phyloP scores from a whole-genome alignment of 2,888 invertebrate genomes.

The Lepidocyrtoides sp. region DNA sequence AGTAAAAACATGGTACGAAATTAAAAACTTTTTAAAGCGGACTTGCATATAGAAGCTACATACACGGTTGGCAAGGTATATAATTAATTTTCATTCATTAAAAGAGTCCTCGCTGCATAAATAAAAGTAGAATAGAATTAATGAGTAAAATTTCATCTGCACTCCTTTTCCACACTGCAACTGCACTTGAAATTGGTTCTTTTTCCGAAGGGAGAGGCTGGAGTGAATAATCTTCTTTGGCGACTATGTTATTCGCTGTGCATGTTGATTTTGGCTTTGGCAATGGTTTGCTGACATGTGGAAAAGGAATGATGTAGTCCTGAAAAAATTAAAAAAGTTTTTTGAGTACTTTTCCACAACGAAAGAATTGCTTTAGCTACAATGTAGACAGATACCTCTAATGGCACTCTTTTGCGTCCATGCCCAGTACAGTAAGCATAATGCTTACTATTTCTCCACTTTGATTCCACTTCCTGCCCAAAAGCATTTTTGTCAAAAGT shows the following conservation, averaged over 20 bases:
- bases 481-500: conserved; percentile 49
- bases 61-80: too few species aligned
- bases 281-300: conserved; percentile 45
- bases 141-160: too few species aligned
- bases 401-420: conserved; percentile 62
- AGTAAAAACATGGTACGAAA: too few species aligned
- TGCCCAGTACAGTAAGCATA: conserved; percentile 78
- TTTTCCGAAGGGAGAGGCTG: too few species aligned
- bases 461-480: conserved; percentile 68
- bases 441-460: conserved; percentile 80
- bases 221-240: not conserved
- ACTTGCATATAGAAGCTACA: too few species aligned
- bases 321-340: conserved; percentile 8
- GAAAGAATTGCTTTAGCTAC: not conserved
- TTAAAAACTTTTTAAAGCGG: too few species aligned
- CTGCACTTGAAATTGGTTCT: too few species aligned
- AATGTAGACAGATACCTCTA: conserved; percentile 61
- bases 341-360: not conserved
- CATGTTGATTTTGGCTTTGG: conserved; percentile 6
- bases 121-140: too few species aligned
- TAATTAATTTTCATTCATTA: too few species aligned
- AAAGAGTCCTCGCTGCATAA: too few species aligned
- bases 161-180: too few species aligned
- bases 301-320: conserved; percentile 64
- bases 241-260: not conserved